Percentiles rank a stretch among this genome's conserved stretches.
Evolutionary conservation across 2,888 invertebrate species (phyloP).

Genomic region (Hirtodrosophila confusa): DNA sequence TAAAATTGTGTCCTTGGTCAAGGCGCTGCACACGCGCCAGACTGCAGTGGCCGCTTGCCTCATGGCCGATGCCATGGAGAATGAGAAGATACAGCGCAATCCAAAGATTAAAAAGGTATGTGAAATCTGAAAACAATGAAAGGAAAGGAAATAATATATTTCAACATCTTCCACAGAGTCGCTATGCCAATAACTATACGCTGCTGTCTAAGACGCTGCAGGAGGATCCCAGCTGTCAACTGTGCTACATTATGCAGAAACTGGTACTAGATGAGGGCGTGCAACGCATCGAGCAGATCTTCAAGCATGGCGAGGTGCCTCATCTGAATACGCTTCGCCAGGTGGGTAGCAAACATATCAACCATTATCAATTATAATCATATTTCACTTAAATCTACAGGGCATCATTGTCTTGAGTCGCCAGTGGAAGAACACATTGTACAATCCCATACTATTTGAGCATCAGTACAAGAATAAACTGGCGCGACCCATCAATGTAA

Average conservation of each 20-base stretch:
- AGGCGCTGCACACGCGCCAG: conserved; percentile 91
- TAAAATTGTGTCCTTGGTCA: conserved; percentile 91
- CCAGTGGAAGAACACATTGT: conserved; percentile 98
- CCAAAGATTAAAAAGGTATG: conserved; percentile 83
- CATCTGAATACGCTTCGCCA: conserved; percentile 94
- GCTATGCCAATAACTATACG: conserved; percentile 92
- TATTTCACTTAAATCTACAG: conserved; percentile 82
- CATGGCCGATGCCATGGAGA: conserved; percentile 97
- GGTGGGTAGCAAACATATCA: conserved; percentile 83
- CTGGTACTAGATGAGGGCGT: conserved; percentile 92
- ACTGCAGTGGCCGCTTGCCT: conserved; percentile 96
- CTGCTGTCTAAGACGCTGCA: conserved; percentile 95
- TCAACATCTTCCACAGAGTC: conserved; percentile 87
- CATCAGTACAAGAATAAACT: conserved; percentile 94
- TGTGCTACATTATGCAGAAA: conserved; percentile 94
- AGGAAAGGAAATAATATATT: no score
- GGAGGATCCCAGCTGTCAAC: conserved; percentile 97
- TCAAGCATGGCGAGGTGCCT: conserved; percentile 93
- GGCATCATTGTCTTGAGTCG: conserved; percentile 98
- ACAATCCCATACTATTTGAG: conserved; percentile 95
- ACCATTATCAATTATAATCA: no score
- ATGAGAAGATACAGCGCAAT: conserved; percentile 88
- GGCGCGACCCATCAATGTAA: conserved; percentile 93
- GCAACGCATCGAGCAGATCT: conserved; percentile 91
- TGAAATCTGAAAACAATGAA: no score